Evolutionary conservation across 2,797 vertebrate species (phyloP).

Genomic region (Semaprochilodus insignis): DNA sequence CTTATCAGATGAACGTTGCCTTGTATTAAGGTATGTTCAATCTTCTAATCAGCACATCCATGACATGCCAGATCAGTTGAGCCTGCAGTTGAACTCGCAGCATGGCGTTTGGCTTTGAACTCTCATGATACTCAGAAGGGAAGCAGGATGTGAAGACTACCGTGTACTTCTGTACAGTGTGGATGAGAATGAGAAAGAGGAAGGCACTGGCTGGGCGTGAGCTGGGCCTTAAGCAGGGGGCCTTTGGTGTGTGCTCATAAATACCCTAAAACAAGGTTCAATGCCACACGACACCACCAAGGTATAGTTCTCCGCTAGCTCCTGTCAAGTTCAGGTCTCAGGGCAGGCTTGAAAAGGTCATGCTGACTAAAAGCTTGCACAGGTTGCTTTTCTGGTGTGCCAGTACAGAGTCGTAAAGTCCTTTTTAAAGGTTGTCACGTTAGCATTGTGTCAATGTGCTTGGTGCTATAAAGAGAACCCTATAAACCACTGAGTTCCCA

Average conservation of each 20-base stretch:
- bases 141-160: conserved; percentile 11
- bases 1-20: not conserved
- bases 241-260: not conserved
- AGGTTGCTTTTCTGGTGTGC: conserved; percentile 7
- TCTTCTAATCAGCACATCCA: not conserved
- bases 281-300: not conserved
- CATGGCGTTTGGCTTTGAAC: not conserved
- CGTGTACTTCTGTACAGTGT: not conserved
- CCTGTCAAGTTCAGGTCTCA: conserved; percentile 14
- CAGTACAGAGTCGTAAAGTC: not conserved
- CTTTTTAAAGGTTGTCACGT: conserved; percentile 10
- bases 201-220: not conserved
- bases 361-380: not conserved
- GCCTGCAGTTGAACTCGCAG: not conserved
- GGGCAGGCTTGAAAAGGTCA: conserved; percentile 23
- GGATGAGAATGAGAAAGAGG: conserved; percentile 11
- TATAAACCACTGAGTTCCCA: conserved; percentile 21
- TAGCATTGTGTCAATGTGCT: not conserved
- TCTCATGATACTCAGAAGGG: not conserved
- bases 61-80: not conserved
- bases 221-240: not conserved
- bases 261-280: not conserved
- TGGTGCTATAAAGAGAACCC: not conserved
- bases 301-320: not conserved
- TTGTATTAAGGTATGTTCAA: not conserved